Evolutionary conservation across 2,888 invertebrate species (phyloP).

Genomic region (Agonopterix alstromeriana): DNA sequence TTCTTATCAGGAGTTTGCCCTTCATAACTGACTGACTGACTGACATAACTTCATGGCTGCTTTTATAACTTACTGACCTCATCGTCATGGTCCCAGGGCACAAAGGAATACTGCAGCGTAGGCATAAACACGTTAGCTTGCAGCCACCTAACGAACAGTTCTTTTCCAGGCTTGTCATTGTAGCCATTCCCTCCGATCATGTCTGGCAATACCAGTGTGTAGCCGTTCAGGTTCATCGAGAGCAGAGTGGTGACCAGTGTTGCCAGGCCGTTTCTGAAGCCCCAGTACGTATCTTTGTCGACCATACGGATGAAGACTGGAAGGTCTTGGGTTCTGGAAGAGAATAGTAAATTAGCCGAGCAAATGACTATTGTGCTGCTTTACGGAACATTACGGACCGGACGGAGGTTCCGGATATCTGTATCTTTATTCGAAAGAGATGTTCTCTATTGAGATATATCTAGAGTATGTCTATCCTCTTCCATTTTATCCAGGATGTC

Average conservation of each 20-base stretch:
- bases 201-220: slow-evolving; percentile 85
- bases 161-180: slow-evolving; percentile 72
- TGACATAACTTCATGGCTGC: background rate
- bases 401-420: too few relatives aligned
- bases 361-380: too few relatives aligned
- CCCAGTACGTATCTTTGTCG: slow-evolving; percentile 85
- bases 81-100: slow-evolving; percentile 86
- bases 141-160: slow-evolving; percentile 86
- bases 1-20: too few relatives aligned
- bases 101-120: slow-evolving; percentile 85
- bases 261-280: slow-evolving; percentile 81
- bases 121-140: slow-evolving; percentile 89
- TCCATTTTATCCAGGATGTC: too few relatives aligned
- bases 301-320: slow-evolving; percentile 86
- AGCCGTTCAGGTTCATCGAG: slow-evolving; percentile 79
- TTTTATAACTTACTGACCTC: slow-evolving; percentile 45
- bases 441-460: too few relatives aligned
- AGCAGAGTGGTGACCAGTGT: slow-evolving; percentile 84
- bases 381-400: too few relatives aligned
- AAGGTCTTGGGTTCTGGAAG: slow-evolving; percentile 78
- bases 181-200: slow-evolving; percentile 86
- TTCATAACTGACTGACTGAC: too few relatives aligned
- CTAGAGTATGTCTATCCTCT: too few relatives aligned
- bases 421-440: too few relatives aligned
- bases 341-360: background rate